Base-by-base conservation (phyloP, 2,888 invertebrate genomes). In the Maniola hyperantus region DNA sequence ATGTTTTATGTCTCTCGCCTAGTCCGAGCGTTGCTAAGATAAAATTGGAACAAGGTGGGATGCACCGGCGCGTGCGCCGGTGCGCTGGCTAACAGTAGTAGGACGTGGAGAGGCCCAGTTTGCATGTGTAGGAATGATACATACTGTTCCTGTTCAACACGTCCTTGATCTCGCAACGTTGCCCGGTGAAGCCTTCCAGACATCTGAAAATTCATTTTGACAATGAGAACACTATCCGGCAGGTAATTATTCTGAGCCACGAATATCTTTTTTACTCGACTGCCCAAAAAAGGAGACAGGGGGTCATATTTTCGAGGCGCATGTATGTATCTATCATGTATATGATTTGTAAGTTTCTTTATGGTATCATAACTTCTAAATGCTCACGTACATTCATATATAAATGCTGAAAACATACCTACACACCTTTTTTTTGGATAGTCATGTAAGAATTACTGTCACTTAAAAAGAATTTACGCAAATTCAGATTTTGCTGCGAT, bases 81-180 rank as follows among this genome's bases (percentile, higher is more conserved):
- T 80, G 76, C 82, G 82, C 78, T 80, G 82, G 92, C 93, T 95
- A 95, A 93, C 96, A 96, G 93, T 95, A 95, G 93, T 95, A 95
- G 88, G 95, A 95, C 89, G 94, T 95, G 83, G 94, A 95, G 84
- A 95, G 94, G 91, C 96, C 96, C 93, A 95, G 93, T 93, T 95
- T 95, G 95, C 96, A 96, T 91, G 94, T 94, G 93, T 94, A 95
- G 89, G 94, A 94, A 91, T 94, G 94, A 95, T 95, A 96, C 96
- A 95, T 96, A 96, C 96, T 96, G 94, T 95, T 94, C 84, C 89
- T 88, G 85, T 94, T 94, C 88, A 94, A 94, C 83, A 95, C 95
- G 89, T 95, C 95, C 94, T 97, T 96, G 88, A 94, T 94, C 91
- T 96, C 96, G 92, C 97, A 97, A 82, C 96, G 94, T 85, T 94